Conservation (phyloP, 1,140 invertebrate genomes). For the Archegozetes longisetosus region DNA sequence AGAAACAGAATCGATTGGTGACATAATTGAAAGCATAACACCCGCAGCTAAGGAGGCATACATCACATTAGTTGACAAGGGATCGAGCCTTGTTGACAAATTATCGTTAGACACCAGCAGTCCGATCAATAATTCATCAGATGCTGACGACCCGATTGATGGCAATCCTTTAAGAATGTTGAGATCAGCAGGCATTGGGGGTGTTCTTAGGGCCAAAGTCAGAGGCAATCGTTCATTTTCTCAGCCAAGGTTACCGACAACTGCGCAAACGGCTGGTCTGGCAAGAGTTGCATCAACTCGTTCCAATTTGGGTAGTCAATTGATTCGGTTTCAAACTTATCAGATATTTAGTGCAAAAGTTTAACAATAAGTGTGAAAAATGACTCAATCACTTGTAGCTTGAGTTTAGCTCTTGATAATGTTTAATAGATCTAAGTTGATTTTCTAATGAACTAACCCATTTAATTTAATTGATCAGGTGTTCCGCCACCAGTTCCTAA, state of each 20-base stretch:
- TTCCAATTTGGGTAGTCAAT: neutral
- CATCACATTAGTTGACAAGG: slow-evolving; percentile 67
- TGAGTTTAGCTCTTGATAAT: no score
- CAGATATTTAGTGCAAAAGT: neutral
- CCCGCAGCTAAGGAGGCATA: slow-evolving; percentile 67
- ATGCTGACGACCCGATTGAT: slow-evolving; percentile 30
- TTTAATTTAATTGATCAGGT: slow-evolving; percentile 13
- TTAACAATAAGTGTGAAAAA: neutral
- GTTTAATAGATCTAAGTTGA: neutral
- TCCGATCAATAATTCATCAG: slow-evolving; percentile 5
- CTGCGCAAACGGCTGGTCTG: slow-evolving; percentile 22
- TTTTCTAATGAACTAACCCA: neutral
- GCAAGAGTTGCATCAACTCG: slow-evolving; percentile 17
- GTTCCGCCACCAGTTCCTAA: slow-evolving; percentile 19
- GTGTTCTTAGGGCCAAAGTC: slow-evolving; percentile 40
- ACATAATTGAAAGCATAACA: slow-evolving; percentile 35
- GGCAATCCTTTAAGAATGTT: slow-evolving; percentile 55
- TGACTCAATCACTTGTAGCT: neutral
- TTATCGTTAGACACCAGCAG: neutral
- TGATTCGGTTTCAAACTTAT: neutral
- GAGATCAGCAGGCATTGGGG: slow-evolving; percentile 34
- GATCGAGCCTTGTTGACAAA: slow-evolving; percentile 20
- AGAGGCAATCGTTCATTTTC: slow-evolving; percentile 36
- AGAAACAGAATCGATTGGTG: slow-evolving; percentile 71
- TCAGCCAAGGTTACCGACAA: slow-evolving; percentile 25